These are phyloP conservation scores for Neopipo cinnamomea DNA, from an alignment of 2,113 vertebrate species.

Conservation along the genomic window DNA sequence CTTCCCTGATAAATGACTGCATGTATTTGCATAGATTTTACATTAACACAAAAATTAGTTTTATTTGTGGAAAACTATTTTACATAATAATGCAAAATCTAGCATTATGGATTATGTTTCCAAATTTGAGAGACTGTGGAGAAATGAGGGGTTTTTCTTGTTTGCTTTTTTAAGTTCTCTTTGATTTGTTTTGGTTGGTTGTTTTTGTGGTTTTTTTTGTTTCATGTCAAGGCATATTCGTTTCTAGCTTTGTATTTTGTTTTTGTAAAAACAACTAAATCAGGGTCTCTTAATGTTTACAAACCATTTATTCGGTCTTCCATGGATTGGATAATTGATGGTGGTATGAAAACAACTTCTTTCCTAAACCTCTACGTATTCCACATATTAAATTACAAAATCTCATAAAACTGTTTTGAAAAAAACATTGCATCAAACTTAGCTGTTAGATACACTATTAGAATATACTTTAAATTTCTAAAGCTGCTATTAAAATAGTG, in stretches of 20 bases:
- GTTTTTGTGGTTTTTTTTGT: not conserved
- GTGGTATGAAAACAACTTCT: not conserved
- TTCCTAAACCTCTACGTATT: not conserved
- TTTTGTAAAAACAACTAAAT: not conserved
- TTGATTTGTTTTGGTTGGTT: not conserved
- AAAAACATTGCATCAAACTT: not conserved
- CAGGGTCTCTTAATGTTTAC: not conserved
- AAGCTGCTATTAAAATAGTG: not conserved
- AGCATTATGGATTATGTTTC: constrained; percentile 71
- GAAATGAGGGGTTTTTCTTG: not conserved
- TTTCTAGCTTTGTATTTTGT: constrained; percentile 11
- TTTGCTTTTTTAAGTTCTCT: not conserved
- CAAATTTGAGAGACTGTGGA: constrained; percentile 46
- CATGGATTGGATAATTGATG: not conserved
- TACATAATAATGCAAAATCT: constrained; percentile 85
- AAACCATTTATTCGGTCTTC: not conserved
- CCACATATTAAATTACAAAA: not conserved
- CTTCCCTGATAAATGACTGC: constrained; percentile 93
- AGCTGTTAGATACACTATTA: not conserved
- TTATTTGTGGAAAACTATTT: constrained; percentile 86
- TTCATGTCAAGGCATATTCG: not conserved
- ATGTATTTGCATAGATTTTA: constrained; percentile 98
- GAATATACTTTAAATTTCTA: not conserved
- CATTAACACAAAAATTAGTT: constrained; percentile 88
- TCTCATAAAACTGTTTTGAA: not conserved